Evolutionary conservation across 2,888 invertebrate genomes (phyloP).

Genomic region (Tetramorium bicarinatum): DNA sequence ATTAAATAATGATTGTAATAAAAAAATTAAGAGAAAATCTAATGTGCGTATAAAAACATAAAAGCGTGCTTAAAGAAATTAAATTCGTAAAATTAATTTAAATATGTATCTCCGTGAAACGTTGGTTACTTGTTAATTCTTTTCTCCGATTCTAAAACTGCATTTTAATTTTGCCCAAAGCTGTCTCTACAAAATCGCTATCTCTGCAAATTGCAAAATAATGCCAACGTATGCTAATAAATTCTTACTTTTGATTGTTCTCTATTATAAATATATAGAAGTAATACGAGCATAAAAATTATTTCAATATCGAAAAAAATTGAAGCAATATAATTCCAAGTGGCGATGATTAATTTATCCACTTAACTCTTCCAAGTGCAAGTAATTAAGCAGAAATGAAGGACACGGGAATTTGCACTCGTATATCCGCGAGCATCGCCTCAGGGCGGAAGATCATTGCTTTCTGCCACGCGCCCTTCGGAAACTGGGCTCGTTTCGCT

Average conservation of each 20-base stretch:
- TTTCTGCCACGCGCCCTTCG: slow-evolving; percentile 33
- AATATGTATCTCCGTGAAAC: not conserved
- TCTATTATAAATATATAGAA: not conserved
- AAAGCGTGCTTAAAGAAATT: not conserved
- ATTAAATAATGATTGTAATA: not conserved
- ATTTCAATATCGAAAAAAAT: not conserved
- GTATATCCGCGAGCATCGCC: not conserved
- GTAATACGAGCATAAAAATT: not conserved
- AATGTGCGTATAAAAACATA: not conserved
- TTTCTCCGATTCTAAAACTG: not conserved
- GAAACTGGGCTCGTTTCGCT: slow-evolving; percentile 57
- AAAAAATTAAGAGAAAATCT: not conserved
- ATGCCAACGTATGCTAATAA: not conserved
- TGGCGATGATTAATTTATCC: not conserved
- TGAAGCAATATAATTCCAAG: not conserved
- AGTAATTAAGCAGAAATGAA: not conserved
- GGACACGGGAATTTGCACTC: not conserved
- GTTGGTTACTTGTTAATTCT: not conserved
- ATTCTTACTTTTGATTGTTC: not conserved
- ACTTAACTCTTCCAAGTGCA: not conserved
- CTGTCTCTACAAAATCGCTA: not conserved
- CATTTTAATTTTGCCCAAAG: not conserved
- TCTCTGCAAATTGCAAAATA: not conserved
- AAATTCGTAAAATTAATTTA: not conserved
- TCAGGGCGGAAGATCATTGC: slow-evolving; percentile 36